Conservation (phyloP, 2,888 invertebrate species). For the Neoscelio sp. region DNA sequence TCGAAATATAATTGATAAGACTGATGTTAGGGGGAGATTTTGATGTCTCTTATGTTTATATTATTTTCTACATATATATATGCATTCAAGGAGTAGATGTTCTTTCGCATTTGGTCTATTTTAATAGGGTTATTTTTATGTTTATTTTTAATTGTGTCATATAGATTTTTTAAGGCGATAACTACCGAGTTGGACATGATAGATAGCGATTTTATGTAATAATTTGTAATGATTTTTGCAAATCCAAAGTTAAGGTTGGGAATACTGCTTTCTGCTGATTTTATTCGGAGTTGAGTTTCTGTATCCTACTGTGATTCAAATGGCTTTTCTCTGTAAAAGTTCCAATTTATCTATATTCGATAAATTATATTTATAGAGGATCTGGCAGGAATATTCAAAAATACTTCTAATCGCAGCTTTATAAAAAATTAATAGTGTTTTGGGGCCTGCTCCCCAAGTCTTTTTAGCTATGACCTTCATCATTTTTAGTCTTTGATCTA, state of each 20-base stretch:
- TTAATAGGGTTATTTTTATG: too few relatives aligned
- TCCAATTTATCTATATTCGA: conserved; percentile 1
- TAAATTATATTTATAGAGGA: conserved; percentile 1
- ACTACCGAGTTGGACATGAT: background rate
- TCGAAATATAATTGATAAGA: too few relatives aligned
- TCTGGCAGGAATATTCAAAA: conserved; percentile 18
- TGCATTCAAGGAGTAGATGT: too few relatives aligned
- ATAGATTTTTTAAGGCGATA: too few relatives aligned
- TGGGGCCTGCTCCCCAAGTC: conserved; percentile 12
- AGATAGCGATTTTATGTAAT: background rate
- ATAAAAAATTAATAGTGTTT: conserved; percentile 1
- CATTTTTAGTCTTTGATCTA: background rate
- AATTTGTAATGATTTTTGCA: background rate
- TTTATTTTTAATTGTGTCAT: too few relatives aligned
- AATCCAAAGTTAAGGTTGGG: background rate
- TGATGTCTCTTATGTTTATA: too few relatives aligned
- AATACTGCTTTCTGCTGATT: conserved; percentile 3
- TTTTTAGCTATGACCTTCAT: conserved; percentile 6
- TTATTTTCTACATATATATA: too few relatives aligned
- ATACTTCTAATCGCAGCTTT: background rate
- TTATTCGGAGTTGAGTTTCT: conserved; percentile 33
- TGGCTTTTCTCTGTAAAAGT: conserved; percentile 12
- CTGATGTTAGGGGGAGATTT: too few relatives aligned
- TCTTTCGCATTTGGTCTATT: too few relatives aligned
- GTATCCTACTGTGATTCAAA: conserved; percentile 15